A percentile compares a stretch with the other conserved stretches of the same genome.
These are phyloP conservation scores for Sebastiscus tertius DNA, from an alignment of 2,797 vertebrate genomes.

Conservation along the genomic window DNA sequence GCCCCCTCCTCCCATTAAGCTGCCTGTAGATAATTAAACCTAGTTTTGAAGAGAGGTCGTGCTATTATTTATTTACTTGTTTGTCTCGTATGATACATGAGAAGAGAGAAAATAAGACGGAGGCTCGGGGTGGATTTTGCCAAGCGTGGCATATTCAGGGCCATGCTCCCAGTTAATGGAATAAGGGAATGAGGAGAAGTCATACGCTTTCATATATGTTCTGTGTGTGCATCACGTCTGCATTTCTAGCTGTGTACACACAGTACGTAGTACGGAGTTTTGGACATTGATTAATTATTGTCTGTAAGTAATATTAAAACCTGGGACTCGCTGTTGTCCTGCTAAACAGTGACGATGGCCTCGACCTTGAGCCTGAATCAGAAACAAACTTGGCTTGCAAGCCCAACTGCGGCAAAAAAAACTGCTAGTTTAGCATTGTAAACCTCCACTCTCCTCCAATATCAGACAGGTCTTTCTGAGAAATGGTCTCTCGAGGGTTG, in stretches of 20 bases:
- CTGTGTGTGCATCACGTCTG: not conserved
- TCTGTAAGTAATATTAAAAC: conserved; percentile 3
- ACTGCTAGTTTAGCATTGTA: conserved; percentile 1
- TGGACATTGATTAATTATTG: conserved; percentile 28
- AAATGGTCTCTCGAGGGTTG: not conserved
- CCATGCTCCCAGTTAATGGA: conserved; percentile 45
- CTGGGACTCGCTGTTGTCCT: not conserved
- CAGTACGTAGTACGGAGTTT: not conserved
- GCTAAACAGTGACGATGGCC: not conserved
- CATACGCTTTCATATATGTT: conserved; percentile 1
- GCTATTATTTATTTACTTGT: conserved; percentile 64
- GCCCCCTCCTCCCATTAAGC: conserved; percentile 12
- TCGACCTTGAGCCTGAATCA: not conserved
- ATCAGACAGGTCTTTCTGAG: not conserved
- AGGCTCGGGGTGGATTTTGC: conserved; percentile 29
- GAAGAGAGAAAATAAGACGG: conserved; percentile 8
- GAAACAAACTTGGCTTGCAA: not conserved
- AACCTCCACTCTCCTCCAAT: not conserved
- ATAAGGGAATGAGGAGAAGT: conserved; percentile 23
- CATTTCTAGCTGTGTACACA: not conserved
- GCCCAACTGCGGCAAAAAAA: not conserved
- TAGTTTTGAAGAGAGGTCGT: conserved; percentile 38
- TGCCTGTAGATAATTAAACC: conserved; percentile 67
- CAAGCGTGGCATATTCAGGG: conserved; percentile 28
- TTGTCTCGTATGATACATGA: conserved; percentile 62